Evolutionary conservation across 2,113 vertebrate species (phyloP).

Genomic region (Malurus cyaneus): DNA sequence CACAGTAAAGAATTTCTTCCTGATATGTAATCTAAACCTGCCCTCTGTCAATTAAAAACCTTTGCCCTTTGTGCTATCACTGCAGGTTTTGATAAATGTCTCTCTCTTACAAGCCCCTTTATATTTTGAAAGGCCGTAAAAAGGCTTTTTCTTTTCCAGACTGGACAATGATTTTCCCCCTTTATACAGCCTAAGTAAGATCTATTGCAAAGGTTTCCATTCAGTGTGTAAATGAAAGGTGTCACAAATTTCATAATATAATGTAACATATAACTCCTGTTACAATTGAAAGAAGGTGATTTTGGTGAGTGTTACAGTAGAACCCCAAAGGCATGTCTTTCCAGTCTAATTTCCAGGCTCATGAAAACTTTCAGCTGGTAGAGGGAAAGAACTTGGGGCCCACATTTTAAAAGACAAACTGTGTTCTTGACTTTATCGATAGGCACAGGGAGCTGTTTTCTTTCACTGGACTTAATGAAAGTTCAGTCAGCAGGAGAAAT

Average conservation of each 20-base stretch:
- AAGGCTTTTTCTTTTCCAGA: background rate
- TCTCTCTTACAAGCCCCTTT: background rate
- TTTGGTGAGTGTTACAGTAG: background rate
- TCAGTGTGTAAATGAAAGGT: background rate
- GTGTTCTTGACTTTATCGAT: background rate
- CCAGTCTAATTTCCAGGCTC: background rate
- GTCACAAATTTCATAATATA: background rate
- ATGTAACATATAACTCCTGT: background rate
- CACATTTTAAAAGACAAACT: background rate
- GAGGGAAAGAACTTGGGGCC: background rate
- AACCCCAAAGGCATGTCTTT: background rate
- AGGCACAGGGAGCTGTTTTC: background rate
- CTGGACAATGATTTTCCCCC: background rate
- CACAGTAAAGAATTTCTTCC: background rate
- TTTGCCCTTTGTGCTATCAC: background rate
- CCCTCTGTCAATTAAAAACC: background rate
- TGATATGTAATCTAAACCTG: background rate
- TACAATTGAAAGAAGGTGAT: background rate
- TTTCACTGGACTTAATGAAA: slow-evolving; percentile 4
- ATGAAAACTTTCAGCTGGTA: background rate
- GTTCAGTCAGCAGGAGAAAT: background rate
- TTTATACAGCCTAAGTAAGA: background rate
- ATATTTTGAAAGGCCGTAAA: background rate
- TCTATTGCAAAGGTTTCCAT: background rate
- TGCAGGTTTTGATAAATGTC: background rate